Base-by-base conservation (phyloP, 2,797 vertebrate genomes). In the Poliocrania exsul region DNA sequence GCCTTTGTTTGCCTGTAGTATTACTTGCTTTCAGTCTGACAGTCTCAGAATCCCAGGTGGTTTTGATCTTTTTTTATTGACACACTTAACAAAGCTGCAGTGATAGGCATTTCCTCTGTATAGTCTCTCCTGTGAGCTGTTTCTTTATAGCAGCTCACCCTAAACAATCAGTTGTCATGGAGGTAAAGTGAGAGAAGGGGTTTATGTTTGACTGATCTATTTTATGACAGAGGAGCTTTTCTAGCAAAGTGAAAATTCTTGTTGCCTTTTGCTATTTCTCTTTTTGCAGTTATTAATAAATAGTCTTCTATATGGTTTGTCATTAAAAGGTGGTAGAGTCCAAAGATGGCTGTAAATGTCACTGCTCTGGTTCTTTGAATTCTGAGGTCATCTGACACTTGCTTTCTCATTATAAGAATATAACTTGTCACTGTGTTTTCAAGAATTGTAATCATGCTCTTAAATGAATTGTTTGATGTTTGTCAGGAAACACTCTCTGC, bases 11-110 rank as follows among this genome's bases (percentile, higher is more conserved):
- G 53, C 49, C 57, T 75, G 25, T 2, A 1, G 16, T 62, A 44
- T 81, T 65, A 13, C 40, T 86, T 89, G 44, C 66, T 64, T 88
- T 86, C 67, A 33, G 54, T 84, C 79, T 77, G 38, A 20, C 72
- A 88, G 65, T 79, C 65, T 54, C 78, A 66, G 60, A 75, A 85
- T 90, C 67, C 44, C 56, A 33, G 26, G 47, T 0, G 0, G 40
- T 64, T 92, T 88, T 89, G 74, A 81, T 84, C 42, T 79, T 88
- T 87, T 84, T 94, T 84, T 81, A 67, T 62, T 74, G 42, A 54
- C 54, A 65, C 18, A 26, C 66, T 84, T 83, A 56, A 81, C 61
- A 88, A 92, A 78, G 65, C 81, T 89, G 79, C 65, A 78, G 38
- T 69, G 42, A 51, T 67, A 54, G 75, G 35, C 3, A 5, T 69